Base-by-base conservation (phyloP, 92 coral and sea anemone genomes). In the Phymanthus crucifer region DNA sequence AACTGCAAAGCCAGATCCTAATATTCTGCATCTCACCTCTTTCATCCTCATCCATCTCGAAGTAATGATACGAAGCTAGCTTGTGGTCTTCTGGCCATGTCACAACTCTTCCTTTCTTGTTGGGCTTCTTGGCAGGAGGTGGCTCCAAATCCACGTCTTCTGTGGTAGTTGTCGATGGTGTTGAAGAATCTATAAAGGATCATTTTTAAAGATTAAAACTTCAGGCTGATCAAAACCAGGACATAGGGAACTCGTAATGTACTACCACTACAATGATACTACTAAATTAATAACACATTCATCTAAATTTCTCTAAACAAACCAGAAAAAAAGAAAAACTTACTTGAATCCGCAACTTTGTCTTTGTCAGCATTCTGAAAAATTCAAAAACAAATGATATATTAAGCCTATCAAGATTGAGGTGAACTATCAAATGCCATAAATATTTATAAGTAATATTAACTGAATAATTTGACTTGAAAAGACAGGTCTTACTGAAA, bases 41-140 rank as follows among this genome's bases (percentile, higher is more conserved):
- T 78, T 95, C 99, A 52, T 95, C 99, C 48, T 95, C 99, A 64
- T 95, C 99, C 83, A 91, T 88, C 83, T 95, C 99, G 85, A 93
- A 95, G 90, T 48, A 95, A 75, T 95, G 99, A 70, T 84, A 85
- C 2, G 83, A 86, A 29, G 90, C 91, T 64, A 95, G 89, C 77
- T 93, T 95, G 26, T 88, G 79, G 66, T 95, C 99, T 17, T 91
- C 93, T 13, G 95, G 90, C 81, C 89, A 87, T 85, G 98, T 94
- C 6, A 79, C 87, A 36, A 91, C 84, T 43, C 69, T 74, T 52
- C 92, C 94, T 48, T 89, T 89, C 54, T 95, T 95, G 88, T 94
- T 94, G 35, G 90, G 84, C 80, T 95, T 95, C 89, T 90, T 93
- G 27, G 80, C 85, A 16, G 91, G 87, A 64, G 91, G 84, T 70